These are phyloP conservation scores for Bombus consobrinus DNA, from an alignment of 1,140 invertebrate species.

Conservation along the genomic window DNA sequence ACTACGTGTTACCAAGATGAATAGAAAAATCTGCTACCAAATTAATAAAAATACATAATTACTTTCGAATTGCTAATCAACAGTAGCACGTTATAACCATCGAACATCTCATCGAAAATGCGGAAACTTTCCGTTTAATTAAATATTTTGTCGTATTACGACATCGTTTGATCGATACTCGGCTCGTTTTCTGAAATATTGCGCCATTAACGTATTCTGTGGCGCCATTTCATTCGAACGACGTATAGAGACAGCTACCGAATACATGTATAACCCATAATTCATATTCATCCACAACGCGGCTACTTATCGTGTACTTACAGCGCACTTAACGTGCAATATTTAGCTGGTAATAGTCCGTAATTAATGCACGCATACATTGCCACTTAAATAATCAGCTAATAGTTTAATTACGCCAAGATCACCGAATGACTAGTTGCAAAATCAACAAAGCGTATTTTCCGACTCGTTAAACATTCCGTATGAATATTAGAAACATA, in stretches of 20 bases:
- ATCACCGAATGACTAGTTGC: not conserved
- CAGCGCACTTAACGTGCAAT: constrained; percentile 33
- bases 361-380: constrained; percentile 18
- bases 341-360: constrained; percentile 4
- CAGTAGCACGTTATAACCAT: not conserved
- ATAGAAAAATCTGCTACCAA: not conserved
- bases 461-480: not conserved
- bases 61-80: not conserved
- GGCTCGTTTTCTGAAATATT: constrained; percentile 16
- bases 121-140: not conserved
- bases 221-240: constrained; percentile 10
- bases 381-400: constrained; percentile 16
- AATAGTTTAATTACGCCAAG: constrained; percentile 25
- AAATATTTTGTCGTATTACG: not conserved
- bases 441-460: constrained; percentile 13
- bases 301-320: constrained; percentile 35
- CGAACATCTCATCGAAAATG: not conserved
- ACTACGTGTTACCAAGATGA: not conserved
- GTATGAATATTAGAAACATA: not conserved
- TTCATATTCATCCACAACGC: constrained; percentile 14
- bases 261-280: constrained; percentile 25
- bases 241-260: constrained; percentile 21
- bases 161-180: constrained; percentile 23
- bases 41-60: not conserved
- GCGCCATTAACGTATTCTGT: not conserved